Base-by-base conservation (phyloP, 2,888 invertebrate genomes). In the Clepsis dumicolana region DNA sequence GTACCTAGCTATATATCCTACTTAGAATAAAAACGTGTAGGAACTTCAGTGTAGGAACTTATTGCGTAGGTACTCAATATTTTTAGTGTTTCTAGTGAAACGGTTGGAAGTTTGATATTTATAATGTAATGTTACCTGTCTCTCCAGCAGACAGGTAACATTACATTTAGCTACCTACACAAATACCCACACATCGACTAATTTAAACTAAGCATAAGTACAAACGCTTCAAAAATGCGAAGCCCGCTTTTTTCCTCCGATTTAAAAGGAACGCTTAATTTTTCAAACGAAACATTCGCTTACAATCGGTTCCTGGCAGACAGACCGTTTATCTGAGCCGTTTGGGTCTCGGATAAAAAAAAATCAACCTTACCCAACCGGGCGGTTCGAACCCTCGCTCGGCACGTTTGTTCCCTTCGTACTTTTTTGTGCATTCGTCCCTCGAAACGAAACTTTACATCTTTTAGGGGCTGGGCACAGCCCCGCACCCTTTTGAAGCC, bases 401-500 rank as follows among this genome's bases (percentile, higher is more conserved):
- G 44, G 61, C 72, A 72, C 76, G 70, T 75, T 80, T 75, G 79
- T 81, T 84, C 88, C 88, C 88, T 87, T 86, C 81, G 71, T 80
- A 85, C 59, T 71, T 89, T 90, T 89, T 89, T 90, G 87, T 87
- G 75, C 76, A 77, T 70, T 76, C 71, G 73, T 74, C 76, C 77
- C 75, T 74, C 75, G 70, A 70, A 77, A 77, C 79, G 71, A 77
- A 72, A 77, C 78, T 75, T 81, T 80, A 77, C 72, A 72, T 68
- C 78, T 79, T 81, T 82, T 83, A 79, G 84, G 83, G 81, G 76
- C 79, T 77, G 79, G 72, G 73, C 68, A 75, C 78, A 78, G 80
- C 79, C 81, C 77, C 82, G 81, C 78, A 82, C 82, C 83, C 86
- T 80, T 81, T 83, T 85, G 82, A 84, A 84, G 81, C 82, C 82